These are phyloP conservation scores for Eulacestoma nigropectus DNA, from an alignment of 2,113 vertebrate species.

Conservation along the genomic window DNA sequence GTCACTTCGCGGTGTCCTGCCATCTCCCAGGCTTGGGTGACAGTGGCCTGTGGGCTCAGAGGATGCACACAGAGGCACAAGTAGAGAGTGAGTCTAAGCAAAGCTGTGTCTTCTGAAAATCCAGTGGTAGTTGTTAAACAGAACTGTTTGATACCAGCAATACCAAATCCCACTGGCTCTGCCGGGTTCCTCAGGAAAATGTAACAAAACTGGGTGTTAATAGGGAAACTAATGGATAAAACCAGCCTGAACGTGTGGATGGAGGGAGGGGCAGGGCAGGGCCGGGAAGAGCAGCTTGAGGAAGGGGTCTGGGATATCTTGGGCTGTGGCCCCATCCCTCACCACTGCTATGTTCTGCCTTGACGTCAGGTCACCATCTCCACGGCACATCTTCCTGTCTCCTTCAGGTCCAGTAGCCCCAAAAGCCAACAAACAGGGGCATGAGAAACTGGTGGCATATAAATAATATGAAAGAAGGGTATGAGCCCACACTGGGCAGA, in stretches of 20 bases:
- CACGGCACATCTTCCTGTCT: not conserved
- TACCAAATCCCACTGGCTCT: not conserved
- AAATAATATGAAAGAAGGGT: not conserved
- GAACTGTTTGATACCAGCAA: not conserved
- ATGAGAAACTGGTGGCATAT: not conserved
- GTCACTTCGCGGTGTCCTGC: not conserved
- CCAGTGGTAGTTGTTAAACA: not conserved
- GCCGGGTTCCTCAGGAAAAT: not conserved
- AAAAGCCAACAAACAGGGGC: rapidly evolving
- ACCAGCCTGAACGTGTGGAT: rapidly evolving
- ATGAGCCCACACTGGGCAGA: not conserved
- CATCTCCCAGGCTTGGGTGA: not conserved
- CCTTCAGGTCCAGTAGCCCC: not conserved
- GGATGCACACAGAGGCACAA: not conserved
- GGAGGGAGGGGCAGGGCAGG: not conserved
- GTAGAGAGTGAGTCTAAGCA: not conserved
- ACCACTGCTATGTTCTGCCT: no score
- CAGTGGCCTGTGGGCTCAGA: not conserved
- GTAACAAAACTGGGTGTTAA: not conserved
- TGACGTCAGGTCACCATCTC: not conserved
- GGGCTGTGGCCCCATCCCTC: no score
- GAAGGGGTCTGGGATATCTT: not conserved
- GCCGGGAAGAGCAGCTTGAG: not conserved
- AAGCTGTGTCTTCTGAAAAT: not conserved
- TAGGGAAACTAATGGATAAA: not conserved